Percentiles rank a stretch among this genome's conserved stretches.
Evolutionary conservation across 2,113 vertebrate genomes (phyloP).

Genomic region (Synchiropus splendidus): DNA sequence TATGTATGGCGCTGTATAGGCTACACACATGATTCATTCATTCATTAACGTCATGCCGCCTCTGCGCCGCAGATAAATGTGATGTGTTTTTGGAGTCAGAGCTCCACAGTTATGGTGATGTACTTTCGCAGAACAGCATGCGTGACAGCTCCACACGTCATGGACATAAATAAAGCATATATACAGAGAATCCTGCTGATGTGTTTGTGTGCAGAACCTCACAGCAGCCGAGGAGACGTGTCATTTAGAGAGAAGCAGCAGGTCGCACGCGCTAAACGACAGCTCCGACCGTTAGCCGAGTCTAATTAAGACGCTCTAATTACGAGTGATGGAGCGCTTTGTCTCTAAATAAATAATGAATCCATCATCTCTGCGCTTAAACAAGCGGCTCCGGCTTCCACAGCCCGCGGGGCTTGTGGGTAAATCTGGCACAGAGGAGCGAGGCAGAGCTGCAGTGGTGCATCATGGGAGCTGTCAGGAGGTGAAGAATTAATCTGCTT

Average conservation of each 20-base stretch:
- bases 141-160: too few relatives aligned
- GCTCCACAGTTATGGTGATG: too few relatives aligned
- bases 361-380: conserved; percentile 55
- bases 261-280: conserved; percentile 46
- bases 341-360: conserved; percentile 64
- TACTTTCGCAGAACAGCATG: too few relatives aligned
- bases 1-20: too few relatives aligned
- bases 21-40: too few relatives aligned
- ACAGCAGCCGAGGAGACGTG: conserved; percentile 46
- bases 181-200: background rate
- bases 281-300: conserved; percentile 48
- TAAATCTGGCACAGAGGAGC: conserved; percentile 22
- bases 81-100: too few relatives aligned
- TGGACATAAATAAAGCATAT: background rate
- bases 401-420: conserved; percentile 38
- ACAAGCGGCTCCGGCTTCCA: conserved; percentile 54
- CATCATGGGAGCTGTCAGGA: conserved; percentile 50
- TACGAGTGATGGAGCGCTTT: conserved; percentile 57
- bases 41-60: too few relatives aligned
- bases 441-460: conserved; percentile 23
- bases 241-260: conserved; percentile 46
- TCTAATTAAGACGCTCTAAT: conserved; percentile 62
- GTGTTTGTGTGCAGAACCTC: too few relatives aligned
- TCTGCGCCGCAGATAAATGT: too few relatives aligned
- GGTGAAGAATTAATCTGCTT: conserved; percentile 30